A percentile compares a stretch with the other conserved stretches of the same genome.
These are phyloP conservation scores for Drosophila willistoni DNA, from an alignment of 1,140 invertebrate species.

Conservation along the genomic window DNA sequence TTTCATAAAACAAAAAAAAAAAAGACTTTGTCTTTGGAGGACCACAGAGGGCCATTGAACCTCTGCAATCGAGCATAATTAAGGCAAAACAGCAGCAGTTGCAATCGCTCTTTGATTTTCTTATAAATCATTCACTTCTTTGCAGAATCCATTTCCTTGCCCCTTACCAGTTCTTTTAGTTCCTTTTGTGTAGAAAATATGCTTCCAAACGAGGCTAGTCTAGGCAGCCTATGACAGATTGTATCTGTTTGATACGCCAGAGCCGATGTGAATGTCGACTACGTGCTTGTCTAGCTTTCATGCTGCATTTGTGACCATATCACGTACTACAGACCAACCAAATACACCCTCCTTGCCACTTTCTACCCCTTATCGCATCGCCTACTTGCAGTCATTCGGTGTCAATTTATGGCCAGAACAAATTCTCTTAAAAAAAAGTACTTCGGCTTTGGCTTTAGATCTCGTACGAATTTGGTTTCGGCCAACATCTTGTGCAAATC, in stretches of 20 bases:
- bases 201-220: conserved; percentile 58
- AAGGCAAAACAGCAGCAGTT: conserved; percentile 37
- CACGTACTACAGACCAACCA: conserved; percentile 29
- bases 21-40: background rate
- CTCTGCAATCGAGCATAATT: conserved; percentile 51
- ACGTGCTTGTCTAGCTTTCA: conserved; percentile 52
- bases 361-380: background rate
- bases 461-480: conserved; percentile 31
- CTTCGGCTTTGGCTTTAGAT: conserved; percentile 38
- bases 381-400: conserved; percentile 38
- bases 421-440: no score
- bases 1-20: background rate
- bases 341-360: background rate
- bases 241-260: conserved; percentile 68
- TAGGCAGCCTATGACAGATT: conserved; percentile 64
- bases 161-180: background rate
- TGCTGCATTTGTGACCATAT: conserved; percentile 31
- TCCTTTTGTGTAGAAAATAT: conserved; percentile 35
- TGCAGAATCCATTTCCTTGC: conserved; percentile 36
- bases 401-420: conserved; percentile 72
- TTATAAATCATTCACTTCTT: conserved; percentile 75
- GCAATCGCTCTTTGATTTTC: conserved; percentile 35
- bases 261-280: conserved; percentile 12
- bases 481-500: conserved; percentile 66
- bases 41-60: conserved; percentile 54